Base-by-base conservation (phyloP, 2,888 invertebrate genomes). In the Morpho achilles region DNA sequence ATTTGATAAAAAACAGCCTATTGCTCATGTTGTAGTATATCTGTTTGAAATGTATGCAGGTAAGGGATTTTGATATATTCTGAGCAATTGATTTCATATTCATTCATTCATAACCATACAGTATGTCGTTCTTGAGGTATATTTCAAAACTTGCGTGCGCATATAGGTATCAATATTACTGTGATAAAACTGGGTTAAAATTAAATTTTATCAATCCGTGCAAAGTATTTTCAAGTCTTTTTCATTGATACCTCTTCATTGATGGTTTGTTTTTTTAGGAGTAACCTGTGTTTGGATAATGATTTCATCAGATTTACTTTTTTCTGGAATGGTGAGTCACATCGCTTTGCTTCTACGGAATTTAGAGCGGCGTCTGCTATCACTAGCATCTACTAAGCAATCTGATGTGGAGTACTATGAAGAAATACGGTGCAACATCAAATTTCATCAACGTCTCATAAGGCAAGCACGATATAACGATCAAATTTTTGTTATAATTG, bases 241-340 rank as follows among this genome's bases (percentile, higher is more conserved):
- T 16, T 16, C 16, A 16, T 16, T 16, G 16, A 16, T 16, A 16
- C 16, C 1, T 1, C 1, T 16, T 32, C 32, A 32, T 32, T 32
- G 32, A 32, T 32, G 3, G 32, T 39, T 41, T 7, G 16, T 16
- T 39, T 7, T 39, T 7, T 16, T 9, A 68, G 68, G 68, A 10
- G 60, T 66, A 44, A 60, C 64, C 9, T 64, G 66, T 56, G 67
- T 68, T 0, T 68, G 67, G 68, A 63, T 68, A 44, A 68, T 67
- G 66, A 41, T 68, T 16, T 64, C 80, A 58, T 84, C 89, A 2
- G 89, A 90, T 67, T 75, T 90, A 47, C 68, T 89, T 43, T 86
- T 90, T 67, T 81, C 87, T 2, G 83, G 80, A 1, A 82, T 90
- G 80, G 84, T 89, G 1, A 88, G 87, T 67, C 88, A 90, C 69